phyloP scores from a whole-genome alignment of 23 tunicate genomes.

The Clavelina lepadiformis region DNA sequence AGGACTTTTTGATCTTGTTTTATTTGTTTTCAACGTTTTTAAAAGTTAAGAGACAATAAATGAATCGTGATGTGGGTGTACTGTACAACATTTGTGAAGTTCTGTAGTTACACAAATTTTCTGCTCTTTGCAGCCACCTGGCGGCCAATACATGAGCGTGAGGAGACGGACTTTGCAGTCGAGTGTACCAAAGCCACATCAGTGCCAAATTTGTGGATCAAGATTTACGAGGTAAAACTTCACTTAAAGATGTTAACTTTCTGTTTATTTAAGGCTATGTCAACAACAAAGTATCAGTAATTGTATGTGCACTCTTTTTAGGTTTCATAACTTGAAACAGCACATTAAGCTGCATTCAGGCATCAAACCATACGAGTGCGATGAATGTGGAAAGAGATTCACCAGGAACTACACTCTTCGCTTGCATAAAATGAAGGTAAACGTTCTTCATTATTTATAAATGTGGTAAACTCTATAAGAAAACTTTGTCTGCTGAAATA shows the following conservation, averaged over 20 bases:
- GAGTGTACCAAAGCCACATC: conserved; percentile 92
- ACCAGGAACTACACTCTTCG: conserved; percentile 94
- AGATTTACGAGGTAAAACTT: conserved; percentile 98
- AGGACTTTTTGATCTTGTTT: too few relatives aligned
- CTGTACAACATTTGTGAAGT: too few relatives aligned
- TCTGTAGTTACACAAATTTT: too few relatives aligned
- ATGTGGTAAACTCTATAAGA: too few relatives aligned
- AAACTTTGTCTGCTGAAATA: too few relatives aligned
- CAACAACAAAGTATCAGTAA: neutral
- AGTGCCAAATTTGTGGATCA: conserved; percentile 97
- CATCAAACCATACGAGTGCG: conserved; percentile 95
- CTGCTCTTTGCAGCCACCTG: conserved; percentile 67
- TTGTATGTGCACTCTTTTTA: neutral
- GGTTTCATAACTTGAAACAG: conserved; percentile 96
- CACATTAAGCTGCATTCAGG: conserved; percentile 99
- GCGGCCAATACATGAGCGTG: conserved; percentile 92
- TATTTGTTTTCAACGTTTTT: too few relatives aligned
- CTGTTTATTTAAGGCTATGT: too few relatives aligned
- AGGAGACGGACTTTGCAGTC: conserved; percentile 92
- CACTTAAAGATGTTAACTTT: too few relatives aligned
- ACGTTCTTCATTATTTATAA: too few relatives aligned
- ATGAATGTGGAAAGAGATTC: conserved; percentile 88
- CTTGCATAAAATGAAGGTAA: conserved; percentile 96
- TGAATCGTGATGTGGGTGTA: too few relatives aligned
- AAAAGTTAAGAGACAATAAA: too few relatives aligned